These are phyloP conservation scores for Pangasius macronema DNA, from an alignment of 2,797 vertebrate genomes.

Conservation along the genomic window DNA sequence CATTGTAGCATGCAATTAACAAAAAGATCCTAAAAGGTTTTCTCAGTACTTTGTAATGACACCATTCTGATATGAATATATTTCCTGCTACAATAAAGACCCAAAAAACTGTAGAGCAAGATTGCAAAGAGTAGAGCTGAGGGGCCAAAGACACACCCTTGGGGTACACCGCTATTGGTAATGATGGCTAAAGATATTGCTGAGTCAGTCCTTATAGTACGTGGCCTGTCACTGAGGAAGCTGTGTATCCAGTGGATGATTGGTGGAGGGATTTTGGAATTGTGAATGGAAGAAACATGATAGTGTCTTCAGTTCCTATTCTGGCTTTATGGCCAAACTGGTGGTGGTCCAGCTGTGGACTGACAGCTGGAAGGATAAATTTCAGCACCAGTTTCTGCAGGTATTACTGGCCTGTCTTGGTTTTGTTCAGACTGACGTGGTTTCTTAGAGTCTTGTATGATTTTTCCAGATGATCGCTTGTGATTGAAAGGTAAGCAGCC, in stretches of 20 bases:
- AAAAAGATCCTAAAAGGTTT: neutral
- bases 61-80: neutral
- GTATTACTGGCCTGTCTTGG: neutral
- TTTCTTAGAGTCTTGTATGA: neutral
- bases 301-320: neutral
- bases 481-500: neutral
- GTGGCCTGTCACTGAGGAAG: neutral
- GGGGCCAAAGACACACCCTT: neutral
- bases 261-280: neutral
- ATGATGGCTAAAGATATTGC: neutral
- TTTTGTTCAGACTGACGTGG: neutral
- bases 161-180: neutral
- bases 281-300: neutral
- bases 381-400: neutral
- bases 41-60: too few relatives aligned
- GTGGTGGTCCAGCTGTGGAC: conserved; percentile 9
- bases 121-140: neutral
- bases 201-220: neutral
- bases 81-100: neutral
- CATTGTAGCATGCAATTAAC: neutral
- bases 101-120: neutral
- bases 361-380: neutral
- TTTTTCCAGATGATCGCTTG: neutral
- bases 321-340: neutral
- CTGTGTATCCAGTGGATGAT: neutral